phyloP scores from a whole-genome alignment of 2,797 vertebrate genomes.

The Gambusia yucatana region DNA sequence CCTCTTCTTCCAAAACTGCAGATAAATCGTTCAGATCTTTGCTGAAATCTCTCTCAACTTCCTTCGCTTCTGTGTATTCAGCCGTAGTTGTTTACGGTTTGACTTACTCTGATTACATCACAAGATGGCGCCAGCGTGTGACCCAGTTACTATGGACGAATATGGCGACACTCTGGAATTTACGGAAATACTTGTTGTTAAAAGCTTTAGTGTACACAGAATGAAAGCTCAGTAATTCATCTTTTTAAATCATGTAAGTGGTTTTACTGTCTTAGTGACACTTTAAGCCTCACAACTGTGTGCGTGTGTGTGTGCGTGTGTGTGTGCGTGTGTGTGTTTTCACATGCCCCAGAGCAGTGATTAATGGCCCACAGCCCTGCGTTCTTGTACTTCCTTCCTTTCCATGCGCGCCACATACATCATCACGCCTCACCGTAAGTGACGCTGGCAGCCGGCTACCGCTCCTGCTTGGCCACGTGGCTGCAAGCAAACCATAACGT shows the following conservation, averaged over 20 bases:
- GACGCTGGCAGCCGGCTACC: slow-evolving; percentile 62
- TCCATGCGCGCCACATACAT: slow-evolving; percentile 71
- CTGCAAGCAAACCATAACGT: slow-evolving; percentile 53
- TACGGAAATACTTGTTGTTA: too few species aligned
- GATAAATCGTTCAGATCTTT: too few species aligned
- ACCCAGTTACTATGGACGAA: too few species aligned
- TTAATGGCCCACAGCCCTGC: slow-evolving; percentile 76
- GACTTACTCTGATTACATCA: too few species aligned
- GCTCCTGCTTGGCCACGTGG: slow-evolving; percentile 54
- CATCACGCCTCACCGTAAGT: slow-evolving; percentile 69
- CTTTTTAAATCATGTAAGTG: slow-evolving; percentile 4
- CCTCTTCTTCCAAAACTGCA: too few species aligned
- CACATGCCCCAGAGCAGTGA: slow-evolving; percentile 72
- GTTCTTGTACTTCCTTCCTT: slow-evolving; percentile 79
- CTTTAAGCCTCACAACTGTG: slow-evolving; percentile 18
- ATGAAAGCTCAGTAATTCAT: too few species aligned
- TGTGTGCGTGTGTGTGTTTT: slow-evolving; percentile 20
- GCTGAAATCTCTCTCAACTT: too few species aligned
- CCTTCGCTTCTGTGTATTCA: too few species aligned
- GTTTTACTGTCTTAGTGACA: slow-evolving; percentile 29
- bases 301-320: not conserved
- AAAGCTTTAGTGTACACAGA: too few species aligned
- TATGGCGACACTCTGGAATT: too few species aligned
- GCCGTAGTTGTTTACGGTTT: too few species aligned
- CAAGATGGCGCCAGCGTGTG: too few species aligned